Conservation (phyloP, 2,888 invertebrate genomes). For the Megastigmus dorsalis region DNA sequence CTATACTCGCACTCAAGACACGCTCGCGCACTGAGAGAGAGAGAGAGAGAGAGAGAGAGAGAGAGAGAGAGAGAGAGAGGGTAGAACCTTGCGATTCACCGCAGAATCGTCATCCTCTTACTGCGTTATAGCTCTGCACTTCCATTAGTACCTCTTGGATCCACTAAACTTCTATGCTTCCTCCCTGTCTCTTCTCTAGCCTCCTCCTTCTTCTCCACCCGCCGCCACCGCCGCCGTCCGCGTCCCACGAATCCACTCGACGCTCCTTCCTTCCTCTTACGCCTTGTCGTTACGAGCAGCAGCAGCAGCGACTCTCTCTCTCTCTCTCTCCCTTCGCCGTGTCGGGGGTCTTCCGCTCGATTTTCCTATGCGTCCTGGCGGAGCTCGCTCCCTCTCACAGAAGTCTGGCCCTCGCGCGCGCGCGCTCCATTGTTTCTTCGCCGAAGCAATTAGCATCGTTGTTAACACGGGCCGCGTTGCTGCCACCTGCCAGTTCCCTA, state of each 20-base stretch:
- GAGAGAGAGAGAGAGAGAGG: no score
- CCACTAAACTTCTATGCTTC: slow-evolving; percentile 15
- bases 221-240: not conserved
- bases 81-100: no score
- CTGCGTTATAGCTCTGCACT: not conserved
- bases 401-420: no score
- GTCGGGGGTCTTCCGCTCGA: slow-evolving; percentile 19
- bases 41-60: no score
- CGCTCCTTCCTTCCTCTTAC: slow-evolving; percentile 26
- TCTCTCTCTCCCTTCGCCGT: not conserved
- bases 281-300: slow-evolving; percentile 34
- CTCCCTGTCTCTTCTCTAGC: no score
- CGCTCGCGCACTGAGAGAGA: no score
- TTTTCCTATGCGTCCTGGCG: no score
- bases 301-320: not conserved
- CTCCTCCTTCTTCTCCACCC: not conserved
- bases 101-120: slow-evolving; percentile 2
- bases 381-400: not conserved
- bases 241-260: not conserved
- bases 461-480: slow-evolving; percentile 38
- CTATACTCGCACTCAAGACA: no score
- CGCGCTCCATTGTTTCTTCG: slow-evolving; percentile 51
- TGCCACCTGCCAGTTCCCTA: no score
- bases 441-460: slow-evolving; percentile 54
- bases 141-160: slow-evolving; percentile 36